Base-by-base conservation (phyloP, 2,113 vertebrate genomes). In the Brachyhypopomus occidentalis region DNA sequence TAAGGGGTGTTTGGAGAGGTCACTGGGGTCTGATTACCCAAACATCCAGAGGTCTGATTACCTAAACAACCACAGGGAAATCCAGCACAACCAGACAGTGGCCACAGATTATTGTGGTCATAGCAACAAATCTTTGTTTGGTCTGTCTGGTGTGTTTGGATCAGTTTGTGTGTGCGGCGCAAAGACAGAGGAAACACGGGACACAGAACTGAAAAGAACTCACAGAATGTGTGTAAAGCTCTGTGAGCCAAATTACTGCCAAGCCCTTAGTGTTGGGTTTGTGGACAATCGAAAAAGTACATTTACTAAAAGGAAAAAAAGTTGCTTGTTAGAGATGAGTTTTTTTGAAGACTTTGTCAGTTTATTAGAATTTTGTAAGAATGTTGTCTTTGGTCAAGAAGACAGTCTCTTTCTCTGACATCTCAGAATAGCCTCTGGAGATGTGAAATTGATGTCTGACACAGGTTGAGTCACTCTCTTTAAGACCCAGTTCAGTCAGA, bases 171-270 rank as follows among this genome's bases (percentile, higher is more conserved):
- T 63, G n/a, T 48, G n/a, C 1, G 36, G 16, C 16, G 89, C 83
- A 79, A 84, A 69, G 36, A 64, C 20, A 52, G 72, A 85, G 86
- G 87, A 90, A 88, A 87, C 86, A 12, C 66, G 80, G 69, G 75
- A 23, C 84, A 81, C 62, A 1, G 74, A 87, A 84, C 59, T 60
- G 82, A 78, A 73, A 87, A 77, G 66, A 67, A 85, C 80, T 16
- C 34, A 72, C 89, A 75, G 86, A 88, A 92, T 87, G 87, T 22
- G 74, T 88, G 86, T 90, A 83, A 91, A 90, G 90, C 88, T 78
- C 66, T 72, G 59, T 23, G 0, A 17, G 77, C 45, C 73, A 77
- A 63, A 64, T 66, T 69, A 74, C 30, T 38, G 59, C 36, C 70
- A 59, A 48, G 70, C 7, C 56, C 34, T 38, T 69, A 34, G 19